phyloP scores from a whole-genome alignment of 2,888 invertebrate species.

The Thymelicus acteon region DNA sequence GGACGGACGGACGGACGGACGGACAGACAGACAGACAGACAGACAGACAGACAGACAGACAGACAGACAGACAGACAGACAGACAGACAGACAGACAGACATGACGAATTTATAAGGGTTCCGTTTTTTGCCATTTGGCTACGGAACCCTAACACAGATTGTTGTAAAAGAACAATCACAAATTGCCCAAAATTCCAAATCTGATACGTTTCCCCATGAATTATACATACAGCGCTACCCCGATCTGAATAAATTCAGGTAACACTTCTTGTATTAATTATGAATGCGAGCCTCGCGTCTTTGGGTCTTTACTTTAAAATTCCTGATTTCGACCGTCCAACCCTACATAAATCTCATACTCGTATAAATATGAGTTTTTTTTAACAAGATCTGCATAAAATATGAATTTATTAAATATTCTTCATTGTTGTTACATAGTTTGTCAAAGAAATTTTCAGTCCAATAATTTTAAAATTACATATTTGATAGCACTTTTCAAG shows the following conservation, averaged over 20 bases:
- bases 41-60: no score
- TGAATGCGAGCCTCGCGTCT: constrained; percentile 20
- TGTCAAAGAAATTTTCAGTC: no score
- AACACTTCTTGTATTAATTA: constrained; percentile 27
- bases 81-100: no score
- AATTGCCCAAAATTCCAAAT: constrained; percentile 30
- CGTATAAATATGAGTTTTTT: background rate
- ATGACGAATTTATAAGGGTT: no score
- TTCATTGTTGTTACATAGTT: no score
- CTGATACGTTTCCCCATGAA: constrained; percentile 39
- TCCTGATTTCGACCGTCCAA: constrained; percentile 3
- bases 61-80: no score
- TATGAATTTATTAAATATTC: background rate
- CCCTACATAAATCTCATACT: background rate
- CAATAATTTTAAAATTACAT: no score
- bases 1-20: no score
- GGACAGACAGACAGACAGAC: no score
- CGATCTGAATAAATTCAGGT: constrained; percentile 28
- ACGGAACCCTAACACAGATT: no score
- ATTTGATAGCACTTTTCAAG: no score
- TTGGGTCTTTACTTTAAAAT: constrained; percentile 15
- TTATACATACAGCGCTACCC: constrained; percentile 39
- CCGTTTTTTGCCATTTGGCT: no score
- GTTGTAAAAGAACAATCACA: background rate
- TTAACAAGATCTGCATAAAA: background rate